phyloP scores from a whole-genome alignment of 2,797 vertebrate genomes.

The Tapirus indicus region DNA sequence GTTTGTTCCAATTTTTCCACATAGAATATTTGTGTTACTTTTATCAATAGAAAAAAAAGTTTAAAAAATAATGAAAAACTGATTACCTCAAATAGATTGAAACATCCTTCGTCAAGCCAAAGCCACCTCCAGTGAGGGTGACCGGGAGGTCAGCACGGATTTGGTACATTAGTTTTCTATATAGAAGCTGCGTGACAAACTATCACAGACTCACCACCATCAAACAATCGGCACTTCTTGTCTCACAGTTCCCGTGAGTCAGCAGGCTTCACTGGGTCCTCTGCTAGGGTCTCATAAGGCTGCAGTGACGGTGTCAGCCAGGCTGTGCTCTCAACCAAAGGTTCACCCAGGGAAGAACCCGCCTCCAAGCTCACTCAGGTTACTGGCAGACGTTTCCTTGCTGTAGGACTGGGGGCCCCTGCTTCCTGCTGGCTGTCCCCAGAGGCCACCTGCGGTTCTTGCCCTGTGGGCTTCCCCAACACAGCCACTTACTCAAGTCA shows the following conservation, averaged over 20 bases:
- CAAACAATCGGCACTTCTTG: neutral
- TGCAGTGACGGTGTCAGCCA: neutral
- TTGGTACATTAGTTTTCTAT: neutral
- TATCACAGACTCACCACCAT: neutral
- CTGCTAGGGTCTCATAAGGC: slow-evolving; percentile 12
- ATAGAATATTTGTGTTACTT: too few relatives aligned
- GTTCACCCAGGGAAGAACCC: neutral
- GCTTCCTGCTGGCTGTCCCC: neutral
- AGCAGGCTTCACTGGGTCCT: neutral
- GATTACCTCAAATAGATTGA: slow-evolving; percentile 10
- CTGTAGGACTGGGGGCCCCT: neutral
- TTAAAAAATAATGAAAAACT: neutral
- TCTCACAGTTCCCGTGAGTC: neutral
- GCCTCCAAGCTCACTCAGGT: neutral
- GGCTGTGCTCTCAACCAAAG: neutral
- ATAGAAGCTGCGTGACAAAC: neutral
- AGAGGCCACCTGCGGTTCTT: neutral
- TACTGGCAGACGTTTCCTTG: neutral
- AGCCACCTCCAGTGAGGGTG: slow-evolving; percentile 21
- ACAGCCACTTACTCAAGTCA: neutral
- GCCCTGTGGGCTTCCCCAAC: neutral
- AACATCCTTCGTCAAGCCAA: slow-evolving; percentile 36
- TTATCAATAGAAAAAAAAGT: neutral
- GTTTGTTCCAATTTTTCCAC: too few relatives aligned
- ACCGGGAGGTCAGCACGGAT: neutral